Percentiles rank a stretch among this genome's conserved stretches.
Evolutionary conservation across 1,140 invertebrate species (phyloP).

Genomic region (Ptiloglossa arizonensis): DNA sequence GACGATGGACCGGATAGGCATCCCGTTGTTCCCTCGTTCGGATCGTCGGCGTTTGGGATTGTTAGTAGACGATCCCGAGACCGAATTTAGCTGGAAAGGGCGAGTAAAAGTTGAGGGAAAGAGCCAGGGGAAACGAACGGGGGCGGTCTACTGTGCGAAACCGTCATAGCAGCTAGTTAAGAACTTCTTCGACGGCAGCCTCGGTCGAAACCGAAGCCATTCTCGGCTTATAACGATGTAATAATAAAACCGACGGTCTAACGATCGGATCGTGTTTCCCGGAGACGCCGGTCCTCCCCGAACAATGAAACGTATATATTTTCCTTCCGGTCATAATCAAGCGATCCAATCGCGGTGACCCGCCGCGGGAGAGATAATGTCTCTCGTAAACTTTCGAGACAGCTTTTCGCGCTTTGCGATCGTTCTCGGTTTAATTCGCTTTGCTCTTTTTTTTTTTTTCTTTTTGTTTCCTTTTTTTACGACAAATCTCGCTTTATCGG

Average conservation of each 20-base stretch:
- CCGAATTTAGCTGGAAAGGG: slow-evolving; percentile 10
- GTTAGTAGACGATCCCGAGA: slow-evolving; percentile 12
- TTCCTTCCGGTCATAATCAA: slow-evolving; percentile 65
- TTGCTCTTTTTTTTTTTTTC: too few species aligned
- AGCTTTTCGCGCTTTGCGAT: slow-evolving; percentile 56
- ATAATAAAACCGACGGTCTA: slow-evolving; percentile 67
- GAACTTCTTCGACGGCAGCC: slow-evolving; percentile 60
- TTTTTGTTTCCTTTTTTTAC: too few species aligned
- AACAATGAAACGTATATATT: slow-evolving; percentile 66
- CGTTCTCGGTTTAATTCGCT: slow-evolving; percentile 33
- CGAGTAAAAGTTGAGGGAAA: not conserved
- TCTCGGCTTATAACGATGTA: slow-evolving; percentile 66
- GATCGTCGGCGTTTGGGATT: not conserved
- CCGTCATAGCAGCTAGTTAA: slow-evolving; percentile 60
- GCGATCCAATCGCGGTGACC: slow-evolving; percentile 55
- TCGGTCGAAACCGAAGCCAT: slow-evolving; percentile 59
- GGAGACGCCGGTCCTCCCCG: slow-evolving; percentile 58
- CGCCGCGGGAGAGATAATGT: slow-evolving; percentile 47
- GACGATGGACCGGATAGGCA: not conserved
- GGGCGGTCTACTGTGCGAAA: not conserved
- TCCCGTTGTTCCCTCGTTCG: not conserved
- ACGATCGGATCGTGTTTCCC: slow-evolving; percentile 66
- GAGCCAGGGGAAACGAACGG: slow-evolving; percentile 1
- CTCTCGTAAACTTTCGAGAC: slow-evolving; percentile 57
- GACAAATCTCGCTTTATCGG: slow-evolving; percentile 22